Conservation (phyloP, 2,888 invertebrate genomes). For the Carterocephalus palaemon region DNA sequence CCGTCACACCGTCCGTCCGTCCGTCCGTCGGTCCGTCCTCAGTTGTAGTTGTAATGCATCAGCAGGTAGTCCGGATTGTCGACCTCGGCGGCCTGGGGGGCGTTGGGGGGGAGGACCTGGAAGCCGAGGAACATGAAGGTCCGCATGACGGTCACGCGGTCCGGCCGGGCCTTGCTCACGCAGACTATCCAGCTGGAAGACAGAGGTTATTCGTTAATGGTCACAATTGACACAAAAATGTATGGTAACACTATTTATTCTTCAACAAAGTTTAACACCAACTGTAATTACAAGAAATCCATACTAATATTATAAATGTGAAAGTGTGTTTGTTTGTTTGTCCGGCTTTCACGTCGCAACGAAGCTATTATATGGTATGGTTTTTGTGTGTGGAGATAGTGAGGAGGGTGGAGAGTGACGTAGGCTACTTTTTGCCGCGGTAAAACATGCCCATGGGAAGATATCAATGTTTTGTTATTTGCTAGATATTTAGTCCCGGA, state of each 20-base stretch:
- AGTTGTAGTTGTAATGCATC: slow-evolving; percentile 61
- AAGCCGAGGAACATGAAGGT: slow-evolving; percentile 99
- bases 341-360: no score
- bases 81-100: slow-evolving; percentile 76
- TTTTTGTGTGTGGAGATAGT: no score
- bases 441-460: no score
- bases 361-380: no score
- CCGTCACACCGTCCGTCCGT: slow-evolving; percentile 51
- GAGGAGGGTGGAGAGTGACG: no score
- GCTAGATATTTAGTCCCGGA: no score
- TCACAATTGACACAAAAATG: not conserved
- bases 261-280: slow-evolving; percentile 30
- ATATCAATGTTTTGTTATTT: no score
- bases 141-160: slow-evolving; percentile 91
- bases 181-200: slow-evolving; percentile 79
- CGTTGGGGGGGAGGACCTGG: slow-evolving; percentile 89
- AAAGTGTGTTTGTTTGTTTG: no score
- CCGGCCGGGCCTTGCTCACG: slow-evolving; percentile 89
- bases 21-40: slow-evolving; percentile 39
- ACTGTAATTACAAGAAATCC: no score
- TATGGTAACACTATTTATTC: not conserved
- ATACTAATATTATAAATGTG: no score
- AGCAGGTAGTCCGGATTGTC: slow-evolving; percentile 79
- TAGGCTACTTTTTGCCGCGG: no score
- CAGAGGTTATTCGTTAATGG: not conserved